Evolutionary conservation across 2,113 vertebrate genomes (phyloP).

Genomic region (Nothocercus nigrocapillus): DNA sequence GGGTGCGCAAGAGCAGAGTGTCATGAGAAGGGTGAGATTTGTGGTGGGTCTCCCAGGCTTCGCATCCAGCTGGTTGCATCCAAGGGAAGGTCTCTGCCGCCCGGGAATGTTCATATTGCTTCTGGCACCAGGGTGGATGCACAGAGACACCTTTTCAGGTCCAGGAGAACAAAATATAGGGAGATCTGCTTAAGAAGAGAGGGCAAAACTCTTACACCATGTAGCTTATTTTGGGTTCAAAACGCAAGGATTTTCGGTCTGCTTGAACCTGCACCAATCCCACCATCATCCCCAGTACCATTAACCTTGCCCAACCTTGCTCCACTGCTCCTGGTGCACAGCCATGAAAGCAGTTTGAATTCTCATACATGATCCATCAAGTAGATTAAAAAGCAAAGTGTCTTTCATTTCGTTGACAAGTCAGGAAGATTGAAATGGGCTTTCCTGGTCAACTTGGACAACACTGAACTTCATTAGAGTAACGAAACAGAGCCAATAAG

Average conservation of each 20-base stretch:
- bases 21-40: background rate
- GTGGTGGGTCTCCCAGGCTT: background rate
- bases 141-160: background rate
- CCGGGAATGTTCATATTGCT: background rate
- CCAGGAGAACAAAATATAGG: background rate
- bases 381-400: background rate
- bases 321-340: background rate
- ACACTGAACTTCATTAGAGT: rapidly evolving
- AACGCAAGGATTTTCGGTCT: background rate
- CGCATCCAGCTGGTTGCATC: background rate
- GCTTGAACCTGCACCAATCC: background rate
- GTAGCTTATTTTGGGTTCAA: background rate
- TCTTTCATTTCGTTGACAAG: background rate
- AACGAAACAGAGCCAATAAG: background rate
- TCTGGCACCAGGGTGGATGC: background rate
- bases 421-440: background rate
- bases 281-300: background rate
- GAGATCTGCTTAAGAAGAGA: background rate
- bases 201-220: background rate
- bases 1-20: background rate
- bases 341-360: background rate
- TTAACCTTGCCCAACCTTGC: background rate
- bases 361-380: background rate
- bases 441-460: background rate
- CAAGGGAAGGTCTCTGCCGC: background rate